These are phyloP conservation scores for Xylota segnis DNA, from an alignment of 2,888 invertebrate species.

Conservation along the genomic window DNA sequence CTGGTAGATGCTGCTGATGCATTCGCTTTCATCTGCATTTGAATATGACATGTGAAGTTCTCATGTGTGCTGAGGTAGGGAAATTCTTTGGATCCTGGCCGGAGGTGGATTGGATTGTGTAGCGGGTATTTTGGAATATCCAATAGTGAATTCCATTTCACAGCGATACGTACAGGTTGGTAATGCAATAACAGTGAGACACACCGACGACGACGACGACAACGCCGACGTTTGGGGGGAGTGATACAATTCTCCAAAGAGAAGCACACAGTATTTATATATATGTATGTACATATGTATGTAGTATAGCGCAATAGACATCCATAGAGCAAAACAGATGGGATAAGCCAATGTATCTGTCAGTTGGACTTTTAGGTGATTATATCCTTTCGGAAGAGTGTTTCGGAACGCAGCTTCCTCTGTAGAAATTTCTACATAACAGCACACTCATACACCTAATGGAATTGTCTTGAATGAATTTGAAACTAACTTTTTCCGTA, in stretches of 20 bases:
- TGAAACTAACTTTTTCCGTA: conserved; percentile 32
- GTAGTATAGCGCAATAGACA: not conserved
- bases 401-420: conserved; percentile 15
- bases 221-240: not conserved
- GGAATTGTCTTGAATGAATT: conserved; percentile 66
- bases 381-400: conserved; percentile 57
- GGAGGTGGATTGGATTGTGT: conserved; percentile 1
- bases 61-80: conserved; percentile 19
- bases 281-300: too few species aligned
- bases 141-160: conserved; percentile 36
- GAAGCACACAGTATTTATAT: too few species aligned
- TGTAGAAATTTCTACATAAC: conserved; percentile 3
- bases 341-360: conserved; percentile 63
- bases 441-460: conserved; percentile 25
- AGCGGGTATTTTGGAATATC: conserved; percentile 34
- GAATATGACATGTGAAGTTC: conserved; percentile 26
- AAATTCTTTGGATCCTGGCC: conserved; percentile 30
- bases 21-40: conserved; percentile 57
- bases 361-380: conserved; percentile 73
- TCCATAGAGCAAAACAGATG: conserved; percentile 27
- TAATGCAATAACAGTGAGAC: conserved; percentile 52
- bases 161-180: conserved; percentile 38
- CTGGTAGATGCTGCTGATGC: conserved; percentile 48
- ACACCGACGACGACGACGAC: not conserved
- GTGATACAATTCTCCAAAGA: conserved; percentile 23